Base-by-base conservation (phyloP, 1,140 invertebrate genomes). In the Hormaphis cornu region DNA sequence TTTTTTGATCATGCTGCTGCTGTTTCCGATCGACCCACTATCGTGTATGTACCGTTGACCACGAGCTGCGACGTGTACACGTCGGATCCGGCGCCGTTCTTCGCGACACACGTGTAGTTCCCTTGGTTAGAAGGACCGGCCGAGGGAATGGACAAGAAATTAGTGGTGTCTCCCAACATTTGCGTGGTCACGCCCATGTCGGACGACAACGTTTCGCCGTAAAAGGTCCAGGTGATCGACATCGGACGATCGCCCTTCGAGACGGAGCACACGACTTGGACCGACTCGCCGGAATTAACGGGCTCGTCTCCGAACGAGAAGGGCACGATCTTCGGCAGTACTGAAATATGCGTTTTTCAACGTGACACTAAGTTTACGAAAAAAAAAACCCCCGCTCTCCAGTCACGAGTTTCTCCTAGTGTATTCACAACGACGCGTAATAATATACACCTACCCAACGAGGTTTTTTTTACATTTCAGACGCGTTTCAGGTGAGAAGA, bases 211-310 rank as follows among this genome's bases (percentile, higher is more conserved):
- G 70, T 56, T 37, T 70, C 61, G 73, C 88, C 63, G 74, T 86
- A 86, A 59, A 48, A 77, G 28, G 77, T 79, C 88, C 87, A 89
- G 71, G 77, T 78, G 53, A 89, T 84, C 54, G 82, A 78, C 61
- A 89, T 79, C 58, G 88, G 87, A 70, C 82, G 79, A 77, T 89
- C 87, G 28, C 87, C 87, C 69, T 84, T 82, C 73, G 81, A 82
- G 42, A 88, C 83, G 76, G 85, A 84, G 77, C 88, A 90, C 73
- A 85, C 82, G 71, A 89, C 81, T 72, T 85, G 83, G 52, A 87
- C 83, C 48, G 86, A 82, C 73, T 86, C 85, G 24, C 87, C 87
- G 72, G 83, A 83, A 77, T 74, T 75, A 12, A 75, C 70, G 3
- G 75, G 72, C 1, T 28, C 72, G 18, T 81, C 80, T 52, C 83